Conservation (phyloP, 1,140 invertebrate genomes). For the Himalopsyche phryganea region DNA sequence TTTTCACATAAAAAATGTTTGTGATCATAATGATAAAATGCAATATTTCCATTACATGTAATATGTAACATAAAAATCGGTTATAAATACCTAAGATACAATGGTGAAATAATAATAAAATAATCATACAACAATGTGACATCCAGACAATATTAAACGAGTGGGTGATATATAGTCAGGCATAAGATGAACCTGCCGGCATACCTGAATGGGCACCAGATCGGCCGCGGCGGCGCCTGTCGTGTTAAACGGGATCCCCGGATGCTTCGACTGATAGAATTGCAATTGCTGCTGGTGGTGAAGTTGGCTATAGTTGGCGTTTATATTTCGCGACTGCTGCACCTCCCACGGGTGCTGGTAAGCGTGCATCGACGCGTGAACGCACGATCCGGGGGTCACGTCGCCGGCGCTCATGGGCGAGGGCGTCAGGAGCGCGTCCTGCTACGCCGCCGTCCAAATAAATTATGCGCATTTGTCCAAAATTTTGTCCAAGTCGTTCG, state of each 20-base stretch:
- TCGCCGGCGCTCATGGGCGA: conserved; percentile 29
- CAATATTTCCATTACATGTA: no score
- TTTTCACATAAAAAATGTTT: no score
- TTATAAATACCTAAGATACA: no score
- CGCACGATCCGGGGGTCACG: conserved; percentile 35
- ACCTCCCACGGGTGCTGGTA: conserved; percentile 59
- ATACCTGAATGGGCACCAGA: conserved; percentile 69
- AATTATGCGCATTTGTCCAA: neutral
- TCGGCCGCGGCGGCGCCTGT: conserved; percentile 57
- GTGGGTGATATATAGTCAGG: neutral
- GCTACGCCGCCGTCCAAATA: neutral
- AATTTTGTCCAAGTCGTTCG: neutral
- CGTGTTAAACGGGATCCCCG: conserved; percentile 44
- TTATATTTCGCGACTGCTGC: conserved; percentile 50
- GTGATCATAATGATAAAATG: no score
- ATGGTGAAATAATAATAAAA: no score
- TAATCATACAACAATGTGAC: no score
- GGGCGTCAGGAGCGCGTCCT: conserved; percentile 27
- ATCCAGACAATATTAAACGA: no score
- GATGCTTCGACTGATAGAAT: conserved; percentile 37
- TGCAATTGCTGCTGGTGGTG: conserved; percentile 34
- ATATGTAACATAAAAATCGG: no score
- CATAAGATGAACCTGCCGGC: conserved; percentile 32
- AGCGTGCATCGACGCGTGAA: conserved; percentile 52
- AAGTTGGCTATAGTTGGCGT: conserved; percentile 36